A percentile compares a stretch with the other conserved stretches of the same genome.
These are phyloP conservation scores for Megalops cyprinoides DNA, from an alignment of 2,797 vertebrate species.

Conservation along the genomic window DNA sequence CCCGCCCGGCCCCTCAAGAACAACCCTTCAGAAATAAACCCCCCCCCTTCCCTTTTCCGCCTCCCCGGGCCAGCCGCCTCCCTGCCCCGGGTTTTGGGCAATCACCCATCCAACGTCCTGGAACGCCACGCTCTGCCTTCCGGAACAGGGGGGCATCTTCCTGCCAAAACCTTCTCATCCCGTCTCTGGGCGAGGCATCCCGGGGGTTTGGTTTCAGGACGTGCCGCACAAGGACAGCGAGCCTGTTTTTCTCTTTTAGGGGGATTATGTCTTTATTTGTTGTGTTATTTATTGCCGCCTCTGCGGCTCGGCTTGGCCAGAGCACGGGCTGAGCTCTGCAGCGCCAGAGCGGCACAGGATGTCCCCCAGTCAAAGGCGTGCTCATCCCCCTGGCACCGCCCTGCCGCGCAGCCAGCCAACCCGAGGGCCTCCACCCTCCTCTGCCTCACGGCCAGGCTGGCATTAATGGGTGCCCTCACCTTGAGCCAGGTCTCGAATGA, in stretches of 20 bases:
- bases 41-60: not conserved
- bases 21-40: conserved; percentile 1
- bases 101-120: conserved; percentile 23
- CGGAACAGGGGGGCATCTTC: conserved; percentile 12
- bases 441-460: too few species aligned
- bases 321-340: not conserved
- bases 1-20: not conserved
- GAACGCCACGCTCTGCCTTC: conserved; percentile 9
- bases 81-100: not conserved
- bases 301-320: not conserved
- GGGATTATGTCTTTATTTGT: conserved; percentile 17
- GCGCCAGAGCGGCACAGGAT: not conserved
- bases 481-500: too few species aligned
- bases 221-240: not conserved
- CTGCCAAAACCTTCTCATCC: not conserved
- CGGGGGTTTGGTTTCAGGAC: conserved; percentile 27
- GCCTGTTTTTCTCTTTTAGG: conserved; percentile 2
- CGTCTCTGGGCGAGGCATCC: not conserved
- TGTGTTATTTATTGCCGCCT: conserved; percentile 19
- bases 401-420: not conserved
- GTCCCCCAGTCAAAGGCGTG: too few species aligned
- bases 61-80: not conserved
- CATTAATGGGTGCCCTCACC: too few species aligned
- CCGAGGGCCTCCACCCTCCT: not conserved
- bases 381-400: not conserved